Evolutionary conservation across 2,888 invertebrate genomes (phyloP), one percentile per base, ranked within the genome.

Genomic region (Itoplectis maculator): DNA sequence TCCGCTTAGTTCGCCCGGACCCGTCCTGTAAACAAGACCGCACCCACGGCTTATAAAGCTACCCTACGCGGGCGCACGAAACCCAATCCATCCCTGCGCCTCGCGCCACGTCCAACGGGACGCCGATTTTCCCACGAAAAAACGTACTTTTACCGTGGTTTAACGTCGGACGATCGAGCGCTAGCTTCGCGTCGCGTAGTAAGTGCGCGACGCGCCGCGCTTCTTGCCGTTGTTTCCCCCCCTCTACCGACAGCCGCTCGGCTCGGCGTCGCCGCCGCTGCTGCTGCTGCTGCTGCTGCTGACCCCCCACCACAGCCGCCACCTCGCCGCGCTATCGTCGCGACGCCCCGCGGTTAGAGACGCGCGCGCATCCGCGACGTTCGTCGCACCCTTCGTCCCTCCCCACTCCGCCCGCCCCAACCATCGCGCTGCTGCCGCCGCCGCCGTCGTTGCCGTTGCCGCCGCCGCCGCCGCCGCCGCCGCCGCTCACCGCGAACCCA

Each of bases 1-100:
- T 94, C 95, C 90, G 92, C 91, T 93, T 91, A 92, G 92, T 92
- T 91, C 90, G 92, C 91, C 92, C 92, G 93, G 95, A 94, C 94
- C 90, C 89, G 94, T 94, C 94, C 94, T 94, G 95, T 96, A 95
- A 95, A 94, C 94, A 95, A 95, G 95, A 94, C 94, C 94, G 94
- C 94, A 94, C 94, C 94, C 93, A 83, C 87, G 83, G 83, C 90
- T 94, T 95, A 95, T 95, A 95, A 95, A 95, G 95, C 94, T 94
- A 93, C 94, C 94, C 94, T 94, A 94, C 93, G 94, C 94, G 94
- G 95, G 94, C 94, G 87, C 93, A 93, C 93, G 94, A 93, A 95
- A 95, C 93, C 95, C 85, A 86, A 86, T 84, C 84, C 79, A 83
- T 83, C 83, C 83, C 83, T 66, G 66, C 65, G 82, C 75, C 78